Evolutionary conservation across 2,888 invertebrate species (phyloP), one percentile per base, ranked within the genome.

Genomic region (Carterocephalus palaemon): DNA sequence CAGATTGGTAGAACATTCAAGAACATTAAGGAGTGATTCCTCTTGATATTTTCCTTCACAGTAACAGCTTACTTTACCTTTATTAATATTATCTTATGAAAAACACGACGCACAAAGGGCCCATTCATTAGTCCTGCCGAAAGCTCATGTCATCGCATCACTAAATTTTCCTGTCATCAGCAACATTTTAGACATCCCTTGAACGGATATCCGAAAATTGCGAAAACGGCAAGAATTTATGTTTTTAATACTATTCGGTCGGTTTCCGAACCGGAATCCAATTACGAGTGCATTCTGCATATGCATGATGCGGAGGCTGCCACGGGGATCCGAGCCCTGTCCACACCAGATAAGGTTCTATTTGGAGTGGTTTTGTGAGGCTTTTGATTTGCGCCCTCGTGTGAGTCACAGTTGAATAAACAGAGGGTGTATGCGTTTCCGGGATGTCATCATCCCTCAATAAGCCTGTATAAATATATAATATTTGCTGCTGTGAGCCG

Each of bases 181-280:
- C 47, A 33, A 37, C 38, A 52, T 47, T 47, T 52, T 49, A 52
- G 20, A 8, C 1, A 6, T 23, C 24, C 42, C 28, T 46, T 34
- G 41, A 29, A 46, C 41, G 47, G 47, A 47, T 49, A 39, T 46
- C 37, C 37, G 45, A 45, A 45, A 45, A 45, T 45, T 45, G 45
- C 24, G 38, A 38, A 45, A 45, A 32, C 31, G 37, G 45, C 32
- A 37, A 45, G 32, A 45, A 45, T 45, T 45, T 45, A 45, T 45
- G 45, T 38, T 38, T 45, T 45, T 45, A 45, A 45, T 45, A 45
- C 37, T 32, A 43, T 43, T 43, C 36, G 43, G 36, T 29, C 23
- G 43, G 43, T 43, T 43, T 43, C 43, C 43, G 36, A 43, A 31
- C 36, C 43, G 43, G 43, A 29, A 43, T 43, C 43, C 43, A 43